A percentile compares a stretch with the other conserved stretches of the same genome.
phyloP scores from a whole-genome alignment of 2,113 vertebrate species.

The Myiozetetes cayanensis region DNA sequence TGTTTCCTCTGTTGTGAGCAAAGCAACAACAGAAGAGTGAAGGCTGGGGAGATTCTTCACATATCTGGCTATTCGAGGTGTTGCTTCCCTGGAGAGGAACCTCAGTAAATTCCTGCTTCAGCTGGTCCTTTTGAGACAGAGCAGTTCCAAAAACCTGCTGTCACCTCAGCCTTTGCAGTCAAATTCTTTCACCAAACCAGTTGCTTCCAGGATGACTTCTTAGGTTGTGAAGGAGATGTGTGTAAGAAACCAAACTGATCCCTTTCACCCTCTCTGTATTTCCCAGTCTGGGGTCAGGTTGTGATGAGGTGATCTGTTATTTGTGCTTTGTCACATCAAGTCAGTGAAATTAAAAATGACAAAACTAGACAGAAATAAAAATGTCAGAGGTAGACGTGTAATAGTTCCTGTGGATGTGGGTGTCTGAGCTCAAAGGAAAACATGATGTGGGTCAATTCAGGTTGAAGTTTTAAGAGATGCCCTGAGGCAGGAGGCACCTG shows the following conservation, averaged over 20 bases:
- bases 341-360: not conserved
- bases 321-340: not conserved
- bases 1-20: not conserved
- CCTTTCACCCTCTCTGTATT: not conserved
- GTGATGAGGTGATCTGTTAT: not conserved
- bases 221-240: not conserved
- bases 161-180: not conserved
- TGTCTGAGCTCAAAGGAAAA: not conserved
- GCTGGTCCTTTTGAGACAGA: not conserved
- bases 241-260: not conserved
- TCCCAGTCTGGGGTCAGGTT: not conserved
- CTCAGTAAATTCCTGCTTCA: not conserved
- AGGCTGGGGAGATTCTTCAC: not conserved
- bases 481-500: not conserved
- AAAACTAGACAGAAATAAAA: constrained; percentile 15
- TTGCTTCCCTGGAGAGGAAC: not conserved
- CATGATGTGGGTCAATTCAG: not conserved
- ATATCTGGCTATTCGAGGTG: not conserved
- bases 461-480: not conserved
- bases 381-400: not conserved
- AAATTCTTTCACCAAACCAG: not conserved
- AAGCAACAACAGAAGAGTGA: not conserved
- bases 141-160: not conserved
- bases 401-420: not conserved
- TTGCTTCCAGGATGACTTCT: not conserved